Conservation (phyloP, 2,113 vertebrate genomes). For the Ageneiosus marmoratus region DNA sequence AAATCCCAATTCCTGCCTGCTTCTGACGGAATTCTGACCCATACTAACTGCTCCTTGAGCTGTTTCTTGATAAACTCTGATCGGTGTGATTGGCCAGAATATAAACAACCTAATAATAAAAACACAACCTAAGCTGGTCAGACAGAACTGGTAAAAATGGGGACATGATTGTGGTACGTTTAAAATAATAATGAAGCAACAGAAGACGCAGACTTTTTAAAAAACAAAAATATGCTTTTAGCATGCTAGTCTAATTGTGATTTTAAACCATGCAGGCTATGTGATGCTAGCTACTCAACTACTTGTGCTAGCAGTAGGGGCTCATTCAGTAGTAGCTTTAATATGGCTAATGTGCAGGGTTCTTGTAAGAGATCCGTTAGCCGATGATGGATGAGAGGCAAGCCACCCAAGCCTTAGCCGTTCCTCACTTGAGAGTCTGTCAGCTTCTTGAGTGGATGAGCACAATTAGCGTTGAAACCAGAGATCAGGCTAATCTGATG, state of each 20-base stretch:
- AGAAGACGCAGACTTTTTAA: neutral
- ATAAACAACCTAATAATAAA: neutral
- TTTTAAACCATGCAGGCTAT: neutral
- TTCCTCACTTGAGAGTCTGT: conserved; percentile 81
- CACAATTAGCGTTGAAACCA: conserved; percentile 87
- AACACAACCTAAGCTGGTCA: neutral
- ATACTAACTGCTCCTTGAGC: neutral
- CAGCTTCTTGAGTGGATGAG: conserved; percentile 87
- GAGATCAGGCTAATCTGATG: conserved; percentile 87
- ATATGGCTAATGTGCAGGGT: conserved; percentile 72
- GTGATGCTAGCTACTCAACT: neutral
- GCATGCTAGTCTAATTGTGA: neutral
- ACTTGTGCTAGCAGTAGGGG: conserved; percentile 14
- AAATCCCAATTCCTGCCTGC: neutral
- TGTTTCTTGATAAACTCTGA: too few relatives aligned
- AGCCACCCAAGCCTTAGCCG: conserved; percentile 73
- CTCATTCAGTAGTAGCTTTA: conserved; percentile 56
- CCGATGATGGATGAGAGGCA: conserved; percentile 85
- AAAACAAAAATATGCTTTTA: neutral
- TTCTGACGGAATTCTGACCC: neutral
- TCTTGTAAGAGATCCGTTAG: conserved; percentile 82
- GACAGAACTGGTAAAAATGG: neutral
- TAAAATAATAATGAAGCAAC: neutral
- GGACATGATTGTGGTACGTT: neutral
- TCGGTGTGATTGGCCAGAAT: neutral